Evolutionary conservation across 2,888 invertebrate genomes (phyloP), one percentile per base, ranked within the genome.

Genomic region (Machimus rusticus): DNA sequence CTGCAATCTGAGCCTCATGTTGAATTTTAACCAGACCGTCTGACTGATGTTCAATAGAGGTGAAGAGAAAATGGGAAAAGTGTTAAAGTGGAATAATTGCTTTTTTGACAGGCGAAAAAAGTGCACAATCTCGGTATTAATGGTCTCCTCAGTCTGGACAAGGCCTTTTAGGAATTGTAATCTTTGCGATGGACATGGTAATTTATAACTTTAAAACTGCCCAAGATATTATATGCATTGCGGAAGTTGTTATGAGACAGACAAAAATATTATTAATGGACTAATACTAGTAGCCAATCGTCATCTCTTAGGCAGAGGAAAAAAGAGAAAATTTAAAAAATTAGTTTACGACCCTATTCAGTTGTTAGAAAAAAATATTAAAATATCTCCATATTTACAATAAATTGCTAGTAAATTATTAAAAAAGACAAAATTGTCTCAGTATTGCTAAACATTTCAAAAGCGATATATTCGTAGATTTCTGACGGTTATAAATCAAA

Each of bases 51-150:
- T 78, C 85, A 76, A 87, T 87, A 77, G 85, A 78, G 74, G 85
- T 87, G 87, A 87, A 87, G 84, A 87, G 87, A 84, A 87, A 84
- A 87, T 87, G 87, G 86, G 76, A 87, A 87, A 87, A 85, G 85
- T 85, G 87, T 87, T 87, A 85, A 78, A 87, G 66, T 39, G 66
- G 76, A 87, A 82, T 82, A 82, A 82, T 82, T 82, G 82, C 82
- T 82, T 82, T 82, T 82, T 66, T 82, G 82, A 82, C 82, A 82
- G 23, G 66, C 82, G 82, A 82, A 82, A 66, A 82, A 82, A 43
- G 82, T 82, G 66, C 82, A 82, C 82, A 82, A 82, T 82, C 82
- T 82, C 57, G 57, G 57, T 39, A 82, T 82, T 82, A 82, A 82
- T 82, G 82, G 82, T 66, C 66, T 66, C 51, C 37, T 37, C 34